A percentile compares a stretch with the other conserved stretches of the same genome.
Evolutionary conservation across 2,888 invertebrate species (phyloP).

Genomic region (Stenichneumon culpator): DNA sequence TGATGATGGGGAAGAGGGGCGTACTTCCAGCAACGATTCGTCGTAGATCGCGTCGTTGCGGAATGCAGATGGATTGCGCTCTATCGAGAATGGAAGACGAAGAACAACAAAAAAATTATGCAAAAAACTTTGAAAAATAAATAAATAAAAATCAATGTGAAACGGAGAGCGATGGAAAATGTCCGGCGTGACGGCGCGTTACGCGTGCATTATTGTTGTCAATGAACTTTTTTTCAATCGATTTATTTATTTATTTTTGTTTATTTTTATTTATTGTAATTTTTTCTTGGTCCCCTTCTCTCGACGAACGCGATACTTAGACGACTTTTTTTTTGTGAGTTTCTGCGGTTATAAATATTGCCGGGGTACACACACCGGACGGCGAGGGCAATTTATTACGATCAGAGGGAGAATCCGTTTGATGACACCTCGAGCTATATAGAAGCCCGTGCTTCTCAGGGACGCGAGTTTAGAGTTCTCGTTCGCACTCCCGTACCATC

Average conservation of each 20-base stretch:
- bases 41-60: slow-evolving; percentile 50
- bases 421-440: slow-evolving; percentile 64
- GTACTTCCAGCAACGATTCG: slow-evolving; percentile 56
- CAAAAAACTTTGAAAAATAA: neutral
- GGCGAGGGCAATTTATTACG: slow-evolving; percentile 63
- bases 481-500: slow-evolving; percentile 79
- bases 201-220: neutral
- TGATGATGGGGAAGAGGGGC: slow-evolving; percentile 59
- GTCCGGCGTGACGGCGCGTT: neutral
- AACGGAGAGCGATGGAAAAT: neutral
- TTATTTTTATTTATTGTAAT: neutral
- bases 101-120: neutral
- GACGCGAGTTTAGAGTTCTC: slow-evolving; percentile 72
- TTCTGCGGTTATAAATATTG: slow-evolving; percentile 34
- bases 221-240: neutral
- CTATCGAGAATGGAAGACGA: slow-evolving; percentile 7
- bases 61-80: slow-evolving; percentile 32
- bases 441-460: slow-evolving; percentile 45
- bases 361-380: slow-evolving; percentile 47
- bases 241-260: too few species aligned
- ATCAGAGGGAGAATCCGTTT: slow-evolving; percentile 67
- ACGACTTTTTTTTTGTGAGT: neutral
- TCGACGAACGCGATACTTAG: neutral
- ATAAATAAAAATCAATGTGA: neutral
- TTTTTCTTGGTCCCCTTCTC: neutral